Base-by-base conservation (phyloP, 1,140 invertebrate genomes). In the Rhagoletis pomonella region DNA sequence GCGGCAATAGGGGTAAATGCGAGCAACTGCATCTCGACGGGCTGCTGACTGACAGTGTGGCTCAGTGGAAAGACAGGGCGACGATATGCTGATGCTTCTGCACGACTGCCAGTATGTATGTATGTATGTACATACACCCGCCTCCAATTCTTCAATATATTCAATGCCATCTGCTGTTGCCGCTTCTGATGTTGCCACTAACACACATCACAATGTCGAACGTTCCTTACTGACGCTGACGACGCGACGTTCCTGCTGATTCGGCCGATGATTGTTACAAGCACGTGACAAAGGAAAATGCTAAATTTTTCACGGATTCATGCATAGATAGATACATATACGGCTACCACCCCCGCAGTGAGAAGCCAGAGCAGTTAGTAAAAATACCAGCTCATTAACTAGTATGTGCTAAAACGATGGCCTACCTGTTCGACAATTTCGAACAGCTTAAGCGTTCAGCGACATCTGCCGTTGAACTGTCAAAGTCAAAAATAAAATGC, bases 211-310 rank as follows among this genome's bases (percentile, higher is more conserved):
- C 85, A 44, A 86, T 65, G 58, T 42, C 50, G 59, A 81, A 50
- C 17, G 73, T 10, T 55, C 14, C 73, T 1, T n/a, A n/a, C 73
- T 55, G 50, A 19, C 10, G 69, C 69, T 47, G 65, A 67, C 44
- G 44, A n/a, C n/a, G n/a, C n/a, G n/a, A n/a, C 17, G 60, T 62
- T 19, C 73, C 73, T 81, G 44, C 44, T 81, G 44, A 81, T 47
- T 5, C 73, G 50, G 47, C 17, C 73, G 17, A 19, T 81, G 47
- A 55, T 81, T 58, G 47, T 58, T 81, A 47, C 73, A 44, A 50
- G 73, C 73, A 81, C 73, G 73, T 81, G 73, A 81, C 73, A 55
- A 81, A 55, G 55, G 73, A 81, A 81, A 81, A 81, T 55, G 47
- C 4, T 81, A 81, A 55, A 81, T 55, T 81, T 81, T 81, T 81